Evolutionary conservation across 2,797 vertebrate genomes (phyloP).

Genomic region (Smutsia gigantea): DNA sequence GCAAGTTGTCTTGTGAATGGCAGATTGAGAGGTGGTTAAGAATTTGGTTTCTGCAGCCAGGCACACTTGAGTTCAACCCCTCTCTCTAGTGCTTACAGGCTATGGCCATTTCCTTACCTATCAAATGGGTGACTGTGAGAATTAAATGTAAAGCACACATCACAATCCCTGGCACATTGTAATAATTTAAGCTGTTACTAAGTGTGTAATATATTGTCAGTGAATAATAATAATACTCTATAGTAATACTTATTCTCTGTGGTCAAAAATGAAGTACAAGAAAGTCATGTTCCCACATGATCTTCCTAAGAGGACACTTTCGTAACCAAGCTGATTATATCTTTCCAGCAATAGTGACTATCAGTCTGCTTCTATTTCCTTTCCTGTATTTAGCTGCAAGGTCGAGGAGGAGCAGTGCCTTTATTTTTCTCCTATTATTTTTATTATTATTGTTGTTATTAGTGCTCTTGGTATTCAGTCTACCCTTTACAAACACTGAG

Average conservation of each 20-base stretch:
- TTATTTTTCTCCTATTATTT: not conserved
- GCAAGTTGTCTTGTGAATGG: not conserved
- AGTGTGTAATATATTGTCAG: not conserved
- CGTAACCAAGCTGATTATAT: not conserved
- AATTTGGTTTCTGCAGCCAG: not conserved
- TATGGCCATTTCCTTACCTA: not conserved
- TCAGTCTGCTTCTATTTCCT: not conserved
- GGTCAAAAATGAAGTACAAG: not conserved
- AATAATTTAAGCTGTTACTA: not conserved
- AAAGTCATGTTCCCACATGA: not conserved
- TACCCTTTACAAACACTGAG: slow-evolving; percentile 4
- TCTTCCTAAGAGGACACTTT: not conserved
- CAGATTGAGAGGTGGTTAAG: not conserved
- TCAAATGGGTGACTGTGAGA: not conserved
- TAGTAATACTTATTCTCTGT: not conserved
- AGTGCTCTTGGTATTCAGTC: not conserved
- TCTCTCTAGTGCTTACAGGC: not conserved
- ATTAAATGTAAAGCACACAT: not conserved
- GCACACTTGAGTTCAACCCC: not conserved
- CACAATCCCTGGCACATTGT: not conserved
- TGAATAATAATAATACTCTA: not conserved
- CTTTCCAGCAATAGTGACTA: not conserved
- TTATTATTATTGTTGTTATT: not conserved
- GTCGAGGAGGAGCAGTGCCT: not conserved
- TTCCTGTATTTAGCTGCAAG: not conserved